A percentile compares a stretch with the other conserved stretches of the same genome.
Conservation (phyloP, 2,888 invertebrate species). For the Drosophila pseudotalamancana region DNA sequence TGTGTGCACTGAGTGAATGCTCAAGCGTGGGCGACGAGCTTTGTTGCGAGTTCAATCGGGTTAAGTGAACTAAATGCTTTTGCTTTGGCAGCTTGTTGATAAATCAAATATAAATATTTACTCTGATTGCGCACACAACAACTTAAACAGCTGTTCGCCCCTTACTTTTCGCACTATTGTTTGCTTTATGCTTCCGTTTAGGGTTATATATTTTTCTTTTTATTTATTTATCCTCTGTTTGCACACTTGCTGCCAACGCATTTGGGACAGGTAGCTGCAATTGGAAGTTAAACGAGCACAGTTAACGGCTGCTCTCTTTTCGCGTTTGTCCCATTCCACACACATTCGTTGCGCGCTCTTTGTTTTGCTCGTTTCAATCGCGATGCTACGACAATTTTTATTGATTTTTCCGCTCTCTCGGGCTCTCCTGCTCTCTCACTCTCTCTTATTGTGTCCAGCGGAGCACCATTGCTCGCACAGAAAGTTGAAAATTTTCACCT, state of each 20-base stretch:
- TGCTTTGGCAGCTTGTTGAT: slow-evolving; percentile 41
- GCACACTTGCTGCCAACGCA: slow-evolving; percentile 54
- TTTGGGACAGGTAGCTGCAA: slow-evolving; percentile 49
- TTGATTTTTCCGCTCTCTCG: slow-evolving; percentile 70
- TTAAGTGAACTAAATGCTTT: slow-evolving; percentile 36
- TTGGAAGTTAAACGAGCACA: slow-evolving; percentile 21
- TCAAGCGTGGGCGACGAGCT: slow-evolving; percentile 40
- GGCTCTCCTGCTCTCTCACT: slow-evolving; percentile 19
- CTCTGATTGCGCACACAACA: slow-evolving; percentile 28
- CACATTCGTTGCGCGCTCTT: slow-evolving; percentile 55
- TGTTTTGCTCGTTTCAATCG: slow-evolving; percentile 77
- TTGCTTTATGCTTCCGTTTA: slow-evolving; percentile 1
- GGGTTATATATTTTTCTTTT: not conserved
- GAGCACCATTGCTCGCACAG: slow-evolving; percentile 32
- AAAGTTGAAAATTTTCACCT: slow-evolving; percentile 58
- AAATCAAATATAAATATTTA: slow-evolving; percentile 43
- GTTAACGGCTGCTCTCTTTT: slow-evolving; percentile 52
- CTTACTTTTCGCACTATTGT: slow-evolving; percentile 29
- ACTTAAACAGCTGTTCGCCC: slow-evolving; percentile 60
- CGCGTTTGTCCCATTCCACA: slow-evolving; percentile 19
- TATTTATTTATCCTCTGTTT: not conserved
- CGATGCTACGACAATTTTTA: slow-evolving; percentile 70
- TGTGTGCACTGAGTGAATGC: slow-evolving; percentile 1
- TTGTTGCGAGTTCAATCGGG: slow-evolving; percentile 41
- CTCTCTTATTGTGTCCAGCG: slow-evolving; percentile 33